phyloP scores from a whole-genome alignment of 2,797 vertebrate genomes.

The Pelochelys cantorii region DNA sequence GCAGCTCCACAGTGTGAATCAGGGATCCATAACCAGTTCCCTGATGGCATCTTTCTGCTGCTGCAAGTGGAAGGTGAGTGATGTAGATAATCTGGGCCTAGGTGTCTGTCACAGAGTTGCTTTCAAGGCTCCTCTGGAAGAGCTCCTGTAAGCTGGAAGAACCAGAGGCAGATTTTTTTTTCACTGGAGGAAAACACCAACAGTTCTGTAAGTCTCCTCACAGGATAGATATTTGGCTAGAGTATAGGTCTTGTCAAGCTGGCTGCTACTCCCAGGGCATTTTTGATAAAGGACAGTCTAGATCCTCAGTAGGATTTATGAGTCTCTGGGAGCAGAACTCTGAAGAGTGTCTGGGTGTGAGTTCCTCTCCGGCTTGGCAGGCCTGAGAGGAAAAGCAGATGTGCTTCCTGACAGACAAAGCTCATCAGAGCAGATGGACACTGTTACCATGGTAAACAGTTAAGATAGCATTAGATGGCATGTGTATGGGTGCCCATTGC shows the following conservation, averaged over 20 bases:
- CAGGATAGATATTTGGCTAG: conserved; percentile 3
- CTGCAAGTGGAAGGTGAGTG: rapidly evolving
- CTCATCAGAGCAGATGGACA: conserved; percentile 29
- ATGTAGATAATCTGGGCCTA: neutral
- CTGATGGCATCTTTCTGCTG: neutral
- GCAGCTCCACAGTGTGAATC: rapidly evolving
- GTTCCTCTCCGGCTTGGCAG: neutral
- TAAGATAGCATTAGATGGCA: neutral
- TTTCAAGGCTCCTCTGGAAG: neutral
- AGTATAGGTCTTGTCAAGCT: neutral
- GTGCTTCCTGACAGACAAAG: neutral
- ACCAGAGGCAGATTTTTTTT: neutral
- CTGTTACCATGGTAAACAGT: conserved; percentile 41
- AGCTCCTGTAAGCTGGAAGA: neutral
- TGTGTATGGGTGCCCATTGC: conserved; percentile 34
- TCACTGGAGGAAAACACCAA: neutral
- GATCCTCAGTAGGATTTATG: conserved; percentile 17
- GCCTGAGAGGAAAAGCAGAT: conserved; percentile 67
- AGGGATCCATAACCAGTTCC: neutral
- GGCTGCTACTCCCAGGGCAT: conserved; percentile 11
- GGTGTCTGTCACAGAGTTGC: neutral
- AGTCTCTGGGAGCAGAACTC: conserved; percentile 61
- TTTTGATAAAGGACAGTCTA: conserved; percentile 62
- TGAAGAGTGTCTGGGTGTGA: conserved; percentile 36
- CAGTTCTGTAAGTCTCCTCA: neutral